Evolutionary conservation across 37 sponge, comb jelly and placozoan genomes (phyloP).

Genomic region (Petrosia ficiformis): DNA sequence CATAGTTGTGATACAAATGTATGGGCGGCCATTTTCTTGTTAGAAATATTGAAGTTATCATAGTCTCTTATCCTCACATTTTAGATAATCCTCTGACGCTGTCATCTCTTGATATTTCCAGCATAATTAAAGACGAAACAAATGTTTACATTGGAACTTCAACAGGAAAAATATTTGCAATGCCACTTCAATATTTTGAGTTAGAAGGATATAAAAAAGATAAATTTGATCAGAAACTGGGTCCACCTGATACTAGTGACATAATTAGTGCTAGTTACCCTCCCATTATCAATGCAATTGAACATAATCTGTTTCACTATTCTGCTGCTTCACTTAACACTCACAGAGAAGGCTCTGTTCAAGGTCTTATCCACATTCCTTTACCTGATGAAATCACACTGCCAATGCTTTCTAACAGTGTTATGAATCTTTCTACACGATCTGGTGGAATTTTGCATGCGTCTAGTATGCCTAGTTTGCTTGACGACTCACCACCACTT

Average conservation of each 20-base stretch:
- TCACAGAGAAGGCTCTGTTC: slow-evolving; percentile 25
- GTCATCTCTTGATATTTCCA: not conserved
- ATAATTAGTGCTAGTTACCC: not conserved
- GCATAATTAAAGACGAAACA: not conserved
- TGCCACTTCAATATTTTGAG: slow-evolving; percentile 17
- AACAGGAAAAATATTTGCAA: slow-evolving; percentile 25
- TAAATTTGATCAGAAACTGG: not conserved
- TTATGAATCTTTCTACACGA: not conserved
- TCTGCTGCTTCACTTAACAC: slow-evolving; percentile 31
- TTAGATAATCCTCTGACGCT: not conserved
- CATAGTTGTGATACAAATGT: no score
- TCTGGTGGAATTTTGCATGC: not conserved
- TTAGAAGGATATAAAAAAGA: no score
- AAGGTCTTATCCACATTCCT: slow-evolving; percentile 17
- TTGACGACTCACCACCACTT: slow-evolving; percentile 2
- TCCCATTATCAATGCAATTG: not conserved
- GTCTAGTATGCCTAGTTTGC: slow-evolving; percentile 29
- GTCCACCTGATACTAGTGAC: not conserved
- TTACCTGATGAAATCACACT: slow-evolving; percentile 17
- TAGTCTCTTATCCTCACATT: not conserved
- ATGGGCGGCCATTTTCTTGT: no score
- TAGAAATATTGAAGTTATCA: no score
- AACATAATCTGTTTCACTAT: not conserved
- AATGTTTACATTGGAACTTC: slow-evolving; percentile 39
- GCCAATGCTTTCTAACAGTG: not conserved